Base-by-base conservation (phyloP, 2,113 vertebrate genomes). In the Galbula dea region DNA sequence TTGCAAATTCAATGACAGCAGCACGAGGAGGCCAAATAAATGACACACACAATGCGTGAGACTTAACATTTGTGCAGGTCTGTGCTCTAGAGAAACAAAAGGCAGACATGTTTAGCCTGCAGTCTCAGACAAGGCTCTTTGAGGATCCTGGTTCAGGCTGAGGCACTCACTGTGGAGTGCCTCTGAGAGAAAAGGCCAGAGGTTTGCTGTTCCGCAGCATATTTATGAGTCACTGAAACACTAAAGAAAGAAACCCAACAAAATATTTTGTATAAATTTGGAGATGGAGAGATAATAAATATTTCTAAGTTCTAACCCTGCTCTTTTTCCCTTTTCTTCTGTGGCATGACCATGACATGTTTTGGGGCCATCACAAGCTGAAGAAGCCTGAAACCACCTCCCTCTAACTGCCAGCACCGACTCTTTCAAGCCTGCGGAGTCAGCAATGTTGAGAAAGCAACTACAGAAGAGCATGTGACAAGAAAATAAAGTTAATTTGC, bases 401-500 rank as follows among this genome's bases (percentile, higher is more conserved):
- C 30, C 58, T 92, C 49, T 76, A 82, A 27, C 24, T 45, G 48
- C 7, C 3, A 26, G 59, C 63, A 58, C 58, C 36, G 24, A 63
- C 24, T 48, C 62, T 59, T 41, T 68, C 46, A 43, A 74, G 55
- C 43, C 29, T 83, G 83, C 76, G 82, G 19, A 92, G 71, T 79
- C 89, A 96, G 86, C 87, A 86, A 2, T 41, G 18, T 51, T 62
- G 74, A 90, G 72, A 73, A 77, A 83, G 61, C 45, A 59, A 74
- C 74, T 77, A 79, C 36, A 88, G 67, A 88, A 83, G 49, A 85
- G 61, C 74, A 75, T 36, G 46, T 89, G 85, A 91, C 69, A 90
- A 92, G 37, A 79, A 85, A 96, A 94, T 62, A 83, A 94, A 96
- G 78, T 88, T 88, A 93, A 93, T 96, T 94, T 94, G 75, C 61